These are phyloP conservation scores for Petroica traversi DNA, from an alignment of 2,113 vertebrate species.

Conservation along the genomic window DNA sequence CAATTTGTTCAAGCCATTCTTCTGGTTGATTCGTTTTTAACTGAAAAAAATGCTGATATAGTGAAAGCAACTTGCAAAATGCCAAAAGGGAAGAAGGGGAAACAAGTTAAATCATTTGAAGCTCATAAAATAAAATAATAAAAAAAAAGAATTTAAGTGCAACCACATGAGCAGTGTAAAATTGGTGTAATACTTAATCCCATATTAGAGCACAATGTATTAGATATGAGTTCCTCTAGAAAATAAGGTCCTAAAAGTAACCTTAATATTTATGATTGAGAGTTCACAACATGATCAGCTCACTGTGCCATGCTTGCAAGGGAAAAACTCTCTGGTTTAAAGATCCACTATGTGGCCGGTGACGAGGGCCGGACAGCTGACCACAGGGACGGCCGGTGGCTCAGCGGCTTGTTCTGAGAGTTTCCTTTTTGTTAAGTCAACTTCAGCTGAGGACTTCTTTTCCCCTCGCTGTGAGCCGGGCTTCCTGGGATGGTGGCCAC, in stretches of 20 bases:
- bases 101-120: background rate
- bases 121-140: background rate
- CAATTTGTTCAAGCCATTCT: slow-evolving; percentile 49
- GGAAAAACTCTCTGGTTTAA: background rate
- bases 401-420: too few species aligned
- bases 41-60: background rate
- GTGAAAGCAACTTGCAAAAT: background rate
- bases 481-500: too few species aligned
- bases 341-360: too few species aligned
- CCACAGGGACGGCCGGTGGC: too few species aligned
- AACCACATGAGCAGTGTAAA: background rate
- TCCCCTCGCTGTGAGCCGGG: too few species aligned
- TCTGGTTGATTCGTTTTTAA: slow-evolving; percentile 6
- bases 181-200: background rate
- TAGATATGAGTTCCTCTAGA: background rate
- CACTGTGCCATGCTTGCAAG: background rate
- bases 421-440: too few species aligned
- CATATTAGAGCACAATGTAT: background rate
- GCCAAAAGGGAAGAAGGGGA: background rate
- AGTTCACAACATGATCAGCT: background rate
- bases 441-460: too few species aligned
- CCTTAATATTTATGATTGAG: background rate
- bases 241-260: background rate
- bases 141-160: background rate
- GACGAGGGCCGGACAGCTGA: too few species aligned